Evolutionary conservation across 1,140 invertebrate species (phyloP).

Genomic region (Pissodes strobi): DNA sequence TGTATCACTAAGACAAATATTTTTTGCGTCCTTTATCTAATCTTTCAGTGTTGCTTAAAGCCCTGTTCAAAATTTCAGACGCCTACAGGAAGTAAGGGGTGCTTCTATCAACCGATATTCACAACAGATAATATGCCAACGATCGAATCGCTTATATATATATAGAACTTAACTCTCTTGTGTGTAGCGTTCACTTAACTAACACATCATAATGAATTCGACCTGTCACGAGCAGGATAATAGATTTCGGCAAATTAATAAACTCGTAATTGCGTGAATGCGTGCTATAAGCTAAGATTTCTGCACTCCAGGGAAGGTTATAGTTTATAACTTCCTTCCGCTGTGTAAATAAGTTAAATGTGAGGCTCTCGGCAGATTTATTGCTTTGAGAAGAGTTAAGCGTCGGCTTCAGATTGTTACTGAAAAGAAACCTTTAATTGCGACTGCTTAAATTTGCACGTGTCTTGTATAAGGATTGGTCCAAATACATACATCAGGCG

Average conservation of each 20-base stretch:
- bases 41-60: too few relatives aligned
- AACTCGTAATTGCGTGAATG: conserved; percentile 21
- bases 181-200: conserved; percentile 16
- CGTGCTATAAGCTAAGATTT: conserved; percentile 19
- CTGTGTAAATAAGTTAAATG: conserved; percentile 17
- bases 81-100: too few relatives aligned
- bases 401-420: too few relatives aligned
- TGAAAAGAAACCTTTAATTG: too few relatives aligned
- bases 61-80: too few relatives aligned
- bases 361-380: conserved; percentile 19
- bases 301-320: conserved; percentile 12
- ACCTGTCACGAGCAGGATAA: conserved; percentile 26
- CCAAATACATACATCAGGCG: too few relatives aligned
- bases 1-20: too few relatives aligned
- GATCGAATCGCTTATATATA: conserved; percentile 13
- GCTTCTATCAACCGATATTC: neutral
- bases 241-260: conserved; percentile 29
- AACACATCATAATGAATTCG: conserved; percentile 21
- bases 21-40: too few relatives aligned
- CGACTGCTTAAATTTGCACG: too few relatives aligned
- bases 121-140: conserved; percentile 9
- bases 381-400: conserved; percentile 8
- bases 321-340: conserved; percentile 26
- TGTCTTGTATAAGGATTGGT: too few relatives aligned
- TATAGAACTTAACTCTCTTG: conserved; percentile 19